These are phyloP conservation scores for Molossus alvarezi DNA, from an alignment of 2,797 vertebrate genomes.

Conservation along the genomic window DNA sequence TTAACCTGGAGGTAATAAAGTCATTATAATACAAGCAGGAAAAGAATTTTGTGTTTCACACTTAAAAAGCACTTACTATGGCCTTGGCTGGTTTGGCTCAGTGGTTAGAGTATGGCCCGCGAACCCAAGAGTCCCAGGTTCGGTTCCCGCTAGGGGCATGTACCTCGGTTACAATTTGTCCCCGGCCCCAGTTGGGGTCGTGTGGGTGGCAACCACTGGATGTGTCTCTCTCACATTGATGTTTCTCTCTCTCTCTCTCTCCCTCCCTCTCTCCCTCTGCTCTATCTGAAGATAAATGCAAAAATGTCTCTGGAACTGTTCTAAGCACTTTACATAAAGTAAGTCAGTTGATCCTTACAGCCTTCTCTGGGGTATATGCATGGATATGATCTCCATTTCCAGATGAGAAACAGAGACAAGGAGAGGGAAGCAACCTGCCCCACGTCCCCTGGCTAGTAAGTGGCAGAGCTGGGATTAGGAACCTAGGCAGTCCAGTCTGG, in stretches of 20 bases:
- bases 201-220: too few species aligned
- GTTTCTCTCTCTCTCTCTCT: too few species aligned
- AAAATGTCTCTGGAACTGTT: not conserved
- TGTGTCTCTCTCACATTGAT: too few species aligned
- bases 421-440: not conserved
- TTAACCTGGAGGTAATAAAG: conserved; percentile 67
- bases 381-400: not conserved
- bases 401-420: not conserved
- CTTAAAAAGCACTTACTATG: not conserved
- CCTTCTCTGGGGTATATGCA: not conserved
- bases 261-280: too few species aligned
- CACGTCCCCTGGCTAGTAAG: not conserved
- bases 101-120: too few species aligned
- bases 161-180: too few species aligned
- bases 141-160: too few species aligned
- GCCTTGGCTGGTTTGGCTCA: not conserved
- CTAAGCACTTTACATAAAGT: not conserved
- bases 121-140: too few species aligned
- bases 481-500: not conserved
- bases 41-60: conserved; percentile 50
- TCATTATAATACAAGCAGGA: conserved; percentile 51
- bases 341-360: not conserved
- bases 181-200: too few species aligned
- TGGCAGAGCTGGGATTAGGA: not conserved
- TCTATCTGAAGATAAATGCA: too few species aligned